Evolutionary conservation across 2,113 vertebrate genomes (phyloP).

Genomic region (Alces alces): DNA sequence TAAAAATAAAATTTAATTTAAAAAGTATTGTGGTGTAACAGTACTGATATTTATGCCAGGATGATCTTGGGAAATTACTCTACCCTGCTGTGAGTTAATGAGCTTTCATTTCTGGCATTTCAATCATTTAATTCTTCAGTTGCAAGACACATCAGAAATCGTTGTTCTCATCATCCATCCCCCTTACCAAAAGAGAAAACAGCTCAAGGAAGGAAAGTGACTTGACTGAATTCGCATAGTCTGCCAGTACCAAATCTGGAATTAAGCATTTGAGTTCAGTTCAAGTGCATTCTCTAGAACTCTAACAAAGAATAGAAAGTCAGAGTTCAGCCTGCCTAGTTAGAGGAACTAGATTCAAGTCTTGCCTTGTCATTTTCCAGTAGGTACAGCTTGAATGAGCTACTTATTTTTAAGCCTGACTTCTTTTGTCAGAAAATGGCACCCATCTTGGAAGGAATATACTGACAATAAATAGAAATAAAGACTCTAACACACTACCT

Average conservation of each 20-base stretch:
- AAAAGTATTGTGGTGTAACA: background rate
- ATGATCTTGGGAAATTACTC: constrained; percentile 5
- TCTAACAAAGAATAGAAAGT: background rate
- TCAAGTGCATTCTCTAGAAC: background rate
- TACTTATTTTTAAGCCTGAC: background rate
- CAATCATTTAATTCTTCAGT: constrained; percentile 23
- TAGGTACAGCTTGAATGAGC: background rate
- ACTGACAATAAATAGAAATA: background rate
- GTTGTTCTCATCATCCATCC: background rate
- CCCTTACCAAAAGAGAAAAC: background rate
- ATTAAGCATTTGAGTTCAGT: background rate
- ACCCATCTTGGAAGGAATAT: background rate
- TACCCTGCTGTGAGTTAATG: constrained; percentile 23
- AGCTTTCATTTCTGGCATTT: constrained; percentile 13
- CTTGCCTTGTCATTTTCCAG: background rate
- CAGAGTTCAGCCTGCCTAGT: background rate
- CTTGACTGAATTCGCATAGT: background rate
- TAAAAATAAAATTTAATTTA: constrained; percentile 36
- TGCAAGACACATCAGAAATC: background rate
- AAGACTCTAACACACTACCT: background rate
- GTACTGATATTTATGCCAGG: constrained; percentile 5
- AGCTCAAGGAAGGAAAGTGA: background rate
- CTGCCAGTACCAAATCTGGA: background rate
- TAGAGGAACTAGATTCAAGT: background rate
- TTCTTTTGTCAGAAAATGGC: background rate